phyloP scores from a whole-genome alignment of 2,113 vertebrate genomes.

The Notechis scutatus region DNA sequence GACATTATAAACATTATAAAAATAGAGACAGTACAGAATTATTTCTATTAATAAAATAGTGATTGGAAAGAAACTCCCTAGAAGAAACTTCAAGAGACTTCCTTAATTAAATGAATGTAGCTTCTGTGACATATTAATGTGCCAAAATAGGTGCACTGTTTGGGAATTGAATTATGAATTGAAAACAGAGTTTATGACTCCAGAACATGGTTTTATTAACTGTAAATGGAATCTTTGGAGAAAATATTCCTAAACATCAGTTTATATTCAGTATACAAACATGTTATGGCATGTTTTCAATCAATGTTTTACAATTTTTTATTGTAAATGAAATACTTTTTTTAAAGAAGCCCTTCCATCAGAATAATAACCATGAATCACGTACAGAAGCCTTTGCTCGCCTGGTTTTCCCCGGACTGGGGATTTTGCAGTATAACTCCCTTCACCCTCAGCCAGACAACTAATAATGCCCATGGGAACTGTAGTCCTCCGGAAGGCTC shows the following conservation, averaged over 20 bases:
- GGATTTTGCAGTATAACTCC: neutral
- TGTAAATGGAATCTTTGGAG: neutral
- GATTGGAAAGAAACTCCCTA: neutral
- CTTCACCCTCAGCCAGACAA: neutral
- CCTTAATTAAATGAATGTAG: neutral
- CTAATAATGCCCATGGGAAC: neutral
- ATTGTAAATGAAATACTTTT: neutral
- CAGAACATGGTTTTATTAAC: neutral
- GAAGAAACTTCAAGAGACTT: neutral
- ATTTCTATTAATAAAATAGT: no score
- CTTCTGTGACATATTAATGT: neutral
- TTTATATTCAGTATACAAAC: neutral
- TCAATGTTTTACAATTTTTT: neutral
- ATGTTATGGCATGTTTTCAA: neutral
- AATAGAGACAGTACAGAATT: neutral
- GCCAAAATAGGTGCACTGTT: neutral
- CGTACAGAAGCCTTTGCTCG: neutral
- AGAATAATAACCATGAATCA: neutral
- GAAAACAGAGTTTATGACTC: accelerated
- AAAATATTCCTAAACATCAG: neutral
- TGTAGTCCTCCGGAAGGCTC: neutral
- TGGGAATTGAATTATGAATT: neutral
- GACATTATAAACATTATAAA: neutral
- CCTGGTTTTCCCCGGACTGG: neutral
- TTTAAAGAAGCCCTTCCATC: neutral